Base-by-base conservation (phyloP, 1,140 invertebrate species). In the Amyelois transitella region DNA sequence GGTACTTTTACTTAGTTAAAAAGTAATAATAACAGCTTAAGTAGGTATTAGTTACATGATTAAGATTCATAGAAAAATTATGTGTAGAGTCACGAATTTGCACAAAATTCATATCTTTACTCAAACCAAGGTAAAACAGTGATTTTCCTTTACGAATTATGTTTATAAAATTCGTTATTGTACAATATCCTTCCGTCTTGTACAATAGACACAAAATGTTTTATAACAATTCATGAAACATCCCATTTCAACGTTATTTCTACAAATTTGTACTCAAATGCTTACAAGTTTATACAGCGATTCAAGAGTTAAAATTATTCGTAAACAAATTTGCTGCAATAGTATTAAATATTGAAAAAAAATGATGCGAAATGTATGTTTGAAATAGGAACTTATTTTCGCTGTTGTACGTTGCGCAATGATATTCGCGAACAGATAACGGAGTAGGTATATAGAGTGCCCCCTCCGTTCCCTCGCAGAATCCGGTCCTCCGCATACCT, bases 341-440 rank as follows among this genome's bases (percentile, higher is more conserved):
- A 8, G 4, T 14, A 38, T 38, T 38, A 8, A 4, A 38, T 12
- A 14, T 38, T 44, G 51, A 8, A 38, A 14, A 38, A 38, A 14
- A 2, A 0, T 38, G n/a, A 8, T 38, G 32, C 32, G 3, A 38
- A 38, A 38, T 38, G 32, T 38, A 14, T 14, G 32, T 38, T 8
- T 60, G 54, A 64, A 62, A 61, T 70, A 69, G 64, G 66, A 81
- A 85, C 75, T 69, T 79, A 77, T 83, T 81, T 80, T 71, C 62
- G 64, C 70, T 47, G 61, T 20, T 81, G 82, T 86, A 84, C 79
- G 51, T 87, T 85, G 76, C 81, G 77, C 75, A 86, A 87, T 62
- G 69, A 85, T 86, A 83, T 86, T 87, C 84, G 84, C 84, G 76
- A 87, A 87, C 77, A 84, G 81, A 85, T 85, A 83, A 77, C 72